Conservation (phyloP, 2,113 vertebrate species). For the Procavia capensis region DNA sequence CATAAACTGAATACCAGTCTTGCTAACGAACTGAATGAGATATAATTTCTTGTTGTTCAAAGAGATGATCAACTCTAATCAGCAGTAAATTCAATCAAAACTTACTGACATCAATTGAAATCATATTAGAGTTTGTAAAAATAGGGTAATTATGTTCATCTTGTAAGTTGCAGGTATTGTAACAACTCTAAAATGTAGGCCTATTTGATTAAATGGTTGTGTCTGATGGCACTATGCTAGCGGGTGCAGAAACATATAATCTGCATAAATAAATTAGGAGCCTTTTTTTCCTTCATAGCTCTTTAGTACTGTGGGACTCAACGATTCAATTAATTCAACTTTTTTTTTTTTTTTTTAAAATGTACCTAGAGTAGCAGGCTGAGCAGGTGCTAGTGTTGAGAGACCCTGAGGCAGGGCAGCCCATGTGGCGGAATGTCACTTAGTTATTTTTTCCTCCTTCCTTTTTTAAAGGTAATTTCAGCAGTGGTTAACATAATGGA, state of each 20-base stretch:
- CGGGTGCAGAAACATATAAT: slow-evolving; percentile 63
- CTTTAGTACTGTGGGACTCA: slow-evolving; percentile 47
- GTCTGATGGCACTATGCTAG: neutral
- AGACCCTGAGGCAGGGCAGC: neutral
- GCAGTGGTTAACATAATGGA: neutral
- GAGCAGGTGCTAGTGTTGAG: neutral
- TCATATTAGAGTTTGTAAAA: slow-evolving; percentile 80
- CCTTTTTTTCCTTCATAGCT: slow-evolving; percentile 28
- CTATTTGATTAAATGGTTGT: slow-evolving; percentile 60
- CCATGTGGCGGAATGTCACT: neutral
- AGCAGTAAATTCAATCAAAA: slow-evolving; percentile 86
- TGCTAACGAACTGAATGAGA: slow-evolving; percentile 82
- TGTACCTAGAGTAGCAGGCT: neutral
- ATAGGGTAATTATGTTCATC: slow-evolving; percentile 67
- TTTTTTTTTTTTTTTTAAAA: neutral
- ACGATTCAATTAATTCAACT: slow-evolving; percentile 50
- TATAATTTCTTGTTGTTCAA: slow-evolving; percentile 86
- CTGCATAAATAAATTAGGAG: slow-evolving; percentile 73
- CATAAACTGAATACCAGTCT: slow-evolving; percentile 79
- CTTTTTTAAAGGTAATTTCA: neutral
- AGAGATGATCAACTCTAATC: slow-evolving; percentile 84
- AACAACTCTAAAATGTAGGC: slow-evolving; percentile 61
- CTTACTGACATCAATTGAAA: slow-evolving; percentile 82
- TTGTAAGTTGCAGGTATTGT: slow-evolving; percentile 72
- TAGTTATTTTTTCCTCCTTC: neutral